Conservation (phyloP, 1,140 invertebrate genomes). For the Dendrolimus kikuchii region DNA sequence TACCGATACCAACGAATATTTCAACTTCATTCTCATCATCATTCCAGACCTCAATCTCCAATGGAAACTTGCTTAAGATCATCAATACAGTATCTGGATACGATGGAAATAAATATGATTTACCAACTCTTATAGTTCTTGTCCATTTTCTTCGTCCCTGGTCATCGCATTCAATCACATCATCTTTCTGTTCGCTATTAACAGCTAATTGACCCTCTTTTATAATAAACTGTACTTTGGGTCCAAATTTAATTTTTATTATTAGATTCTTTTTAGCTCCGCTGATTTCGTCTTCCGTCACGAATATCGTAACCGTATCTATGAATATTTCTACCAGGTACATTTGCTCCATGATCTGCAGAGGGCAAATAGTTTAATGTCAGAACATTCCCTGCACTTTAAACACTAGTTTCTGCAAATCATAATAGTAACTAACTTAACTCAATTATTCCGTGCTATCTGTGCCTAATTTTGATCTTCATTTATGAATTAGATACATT, state of each 20-base stretch:
- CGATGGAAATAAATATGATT: slow-evolving; percentile 58
- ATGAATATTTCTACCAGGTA: slow-evolving; percentile 66
- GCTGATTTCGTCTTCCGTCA: slow-evolving; percentile 36
- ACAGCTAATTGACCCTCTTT: slow-evolving; percentile 54
- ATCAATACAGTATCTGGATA: slow-evolving; percentile 56
- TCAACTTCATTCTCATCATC: slow-evolving; percentile 54
- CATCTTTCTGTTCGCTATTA: slow-evolving; percentile 41
- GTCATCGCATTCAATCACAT: slow-evolving; percentile 48
- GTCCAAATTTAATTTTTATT: slow-evolving; percentile 60
- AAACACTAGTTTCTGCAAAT: no score
- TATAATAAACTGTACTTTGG: slow-evolving; percentile 58
- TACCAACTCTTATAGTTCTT: slow-evolving; percentile 55
- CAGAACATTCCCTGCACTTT: slow-evolving; percentile 32
- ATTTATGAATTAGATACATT: no score
- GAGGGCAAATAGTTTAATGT: slow-evolving; percentile 47
- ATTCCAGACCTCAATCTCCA: slow-evolving; percentile 61
- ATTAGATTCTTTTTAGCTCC: slow-evolving; percentile 52
- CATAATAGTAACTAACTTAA: no score
- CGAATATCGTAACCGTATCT: slow-evolving; percentile 56
- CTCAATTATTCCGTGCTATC: no score
- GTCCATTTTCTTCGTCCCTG: slow-evolving; percentile 47
- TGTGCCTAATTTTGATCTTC: no score
- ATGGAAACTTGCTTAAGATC: slow-evolving; percentile 52
- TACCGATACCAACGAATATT: slow-evolving; percentile 57
- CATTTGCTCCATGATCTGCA: slow-evolving; percentile 69